A percentile compares a stretch with the other conserved stretches of the same genome.
Evolutionary conservation across 2,888 invertebrate species (phyloP).

Genomic region (Tenthredo amoena): DNA sequence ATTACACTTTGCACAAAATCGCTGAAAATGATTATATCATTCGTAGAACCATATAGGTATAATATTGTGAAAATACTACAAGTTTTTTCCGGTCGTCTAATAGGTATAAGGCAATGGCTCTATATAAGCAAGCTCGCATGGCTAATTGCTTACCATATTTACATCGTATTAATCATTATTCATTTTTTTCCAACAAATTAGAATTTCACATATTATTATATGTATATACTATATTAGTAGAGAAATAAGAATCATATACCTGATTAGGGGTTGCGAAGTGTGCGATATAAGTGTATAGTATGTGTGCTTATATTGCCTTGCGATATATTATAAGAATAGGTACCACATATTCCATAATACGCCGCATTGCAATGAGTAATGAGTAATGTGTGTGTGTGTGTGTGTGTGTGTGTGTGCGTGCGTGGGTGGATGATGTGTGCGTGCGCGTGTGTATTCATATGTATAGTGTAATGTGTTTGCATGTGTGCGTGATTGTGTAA

Average conservation of each 20-base stretch:
- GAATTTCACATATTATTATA: background rate
- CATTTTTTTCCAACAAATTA: background rate
- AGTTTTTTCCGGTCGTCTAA: background rate
- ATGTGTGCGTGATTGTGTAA: background rate
- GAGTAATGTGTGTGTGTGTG: background rate
- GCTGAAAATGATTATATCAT: background rate
- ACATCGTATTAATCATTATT: background rate
- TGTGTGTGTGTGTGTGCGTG: background rate
- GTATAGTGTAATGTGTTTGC: no score
- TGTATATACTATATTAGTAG: background rate
- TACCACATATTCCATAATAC: background rate
- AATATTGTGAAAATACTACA: no score
- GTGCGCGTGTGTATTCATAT: background rate
- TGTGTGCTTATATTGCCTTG: background rate
- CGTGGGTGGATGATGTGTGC: background rate
- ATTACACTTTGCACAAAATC: background rate
- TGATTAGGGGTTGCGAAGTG: background rate
- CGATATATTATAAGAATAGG: background rate
- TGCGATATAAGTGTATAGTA: background rate
- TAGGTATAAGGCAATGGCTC: background rate
- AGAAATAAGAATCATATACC: background rate
- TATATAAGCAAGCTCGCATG: background rate
- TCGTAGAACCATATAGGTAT: background rate
- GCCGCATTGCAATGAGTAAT: conserved; percentile 6
- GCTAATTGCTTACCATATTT: background rate